Evolutionary conservation across 2,888 invertebrate species (phyloP), one percentile per base, ranked within the genome.

Genomic region (Eristalis pertinax): DNA sequence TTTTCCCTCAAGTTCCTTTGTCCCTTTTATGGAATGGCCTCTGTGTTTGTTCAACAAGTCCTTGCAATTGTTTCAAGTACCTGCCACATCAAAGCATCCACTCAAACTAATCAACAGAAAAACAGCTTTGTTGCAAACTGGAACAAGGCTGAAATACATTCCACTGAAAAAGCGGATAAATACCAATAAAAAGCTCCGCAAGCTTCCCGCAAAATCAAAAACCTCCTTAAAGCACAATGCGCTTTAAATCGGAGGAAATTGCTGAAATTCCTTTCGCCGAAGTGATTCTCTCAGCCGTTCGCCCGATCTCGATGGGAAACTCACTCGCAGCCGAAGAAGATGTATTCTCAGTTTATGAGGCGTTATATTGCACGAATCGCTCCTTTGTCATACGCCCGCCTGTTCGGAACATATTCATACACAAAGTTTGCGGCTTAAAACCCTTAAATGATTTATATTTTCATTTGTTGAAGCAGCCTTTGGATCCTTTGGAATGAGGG

Each of bases 391-490:
- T 50, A 19, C 50, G 19, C 19, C 50, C 50, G 50, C 50, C 50
- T 50, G 50, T 19, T 19, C 50, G 19, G 26, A 58, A 60, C 70
- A 70, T 60, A 58, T 58, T 69, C 58, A 69, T 69, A 58, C 69
- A 70, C 60, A 60, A 70, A 38, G 38, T 50, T 70, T 70, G 70
- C 58, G 70, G 62, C 72, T 72, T 41, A 72, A 62, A 63, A 29
- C 19, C 43, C 72, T 50, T 29, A 72, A 72, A 72, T 72, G 72
- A 72, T 72, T 72, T 72, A 72, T 62, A 60, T 72, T 62, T 72
- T 72, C 62, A 63, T 72, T 72, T 62, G 43, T 72, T 72, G 62
- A 62, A 72, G 41, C 62, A 26, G 5, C 43, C 41, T 4, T n/a
- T n/a, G n/a, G n/a, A n/a, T 43, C n/a, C 19, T 50, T 43, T 41